phyloP scores from a whole-genome alignment of 2,888 invertebrate species.

The Scaptomyza cyrtandrae region DNA sequence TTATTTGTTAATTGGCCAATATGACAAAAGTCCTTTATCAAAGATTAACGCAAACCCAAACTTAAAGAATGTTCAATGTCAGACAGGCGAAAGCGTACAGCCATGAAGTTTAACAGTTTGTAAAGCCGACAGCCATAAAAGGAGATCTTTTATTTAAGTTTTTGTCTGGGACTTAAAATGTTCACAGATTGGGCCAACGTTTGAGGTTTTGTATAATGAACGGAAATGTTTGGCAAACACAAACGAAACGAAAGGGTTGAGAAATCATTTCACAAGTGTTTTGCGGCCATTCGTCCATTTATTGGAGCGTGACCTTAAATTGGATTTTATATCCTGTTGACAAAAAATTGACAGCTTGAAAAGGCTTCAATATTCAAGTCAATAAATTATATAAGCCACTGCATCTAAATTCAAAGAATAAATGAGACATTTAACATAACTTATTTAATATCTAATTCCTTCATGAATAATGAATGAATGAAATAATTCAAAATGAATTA shows the following conservation, averaged over 20 bases:
- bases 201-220: constrained; percentile 21
- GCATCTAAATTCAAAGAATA: background rate
- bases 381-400: background rate
- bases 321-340: constrained; percentile 9
- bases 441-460: too few relatives aligned
- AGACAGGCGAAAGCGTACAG: constrained; percentile 3
- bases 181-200: constrained; percentile 13
- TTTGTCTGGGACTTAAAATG: constrained; percentile 11
- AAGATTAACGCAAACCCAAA: background rate
- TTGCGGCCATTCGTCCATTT: constrained; percentile 17
- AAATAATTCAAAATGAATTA: background rate
- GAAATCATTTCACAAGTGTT: constrained; percentile 15
- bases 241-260: background rate
- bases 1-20: constrained; percentile 36
- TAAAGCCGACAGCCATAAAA: constrained; percentile 1
- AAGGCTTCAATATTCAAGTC: background rate
- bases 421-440: background rate
- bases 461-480: too few relatives aligned
- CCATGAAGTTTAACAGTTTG: constrained; percentile 17
- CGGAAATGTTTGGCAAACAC: constrained; percentile 19
- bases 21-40: constrained; percentile 1
- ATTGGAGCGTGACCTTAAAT: constrained; percentile 22
- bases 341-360: background rate
- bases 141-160: constrained; percentile 1
- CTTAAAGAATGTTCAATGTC: constrained; percentile 15